phyloP scores from a whole-genome alignment of 2,113 vertebrate genomes.

The Istiophorus platypterus region DNA sequence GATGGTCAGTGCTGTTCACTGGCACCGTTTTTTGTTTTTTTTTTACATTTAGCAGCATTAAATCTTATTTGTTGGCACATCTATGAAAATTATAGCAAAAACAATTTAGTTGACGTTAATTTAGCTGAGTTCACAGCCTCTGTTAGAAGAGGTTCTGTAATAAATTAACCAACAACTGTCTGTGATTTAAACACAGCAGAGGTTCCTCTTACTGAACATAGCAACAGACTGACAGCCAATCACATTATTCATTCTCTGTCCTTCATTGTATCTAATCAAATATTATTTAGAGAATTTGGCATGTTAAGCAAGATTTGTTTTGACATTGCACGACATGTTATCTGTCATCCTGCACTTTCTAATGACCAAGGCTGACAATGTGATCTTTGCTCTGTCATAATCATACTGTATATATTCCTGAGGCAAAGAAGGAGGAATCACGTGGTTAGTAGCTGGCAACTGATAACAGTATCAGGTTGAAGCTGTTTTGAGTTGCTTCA shows the following conservation, averaged over 20 bases:
- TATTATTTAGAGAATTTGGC: slow-evolving; percentile 22
- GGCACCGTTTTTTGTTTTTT: slow-evolving; percentile 15
- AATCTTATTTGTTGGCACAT: slow-evolving; percentile 16
- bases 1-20: slow-evolving; percentile 15
- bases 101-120: slow-evolving; percentile 18
- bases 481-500: slow-evolving; percentile 17
- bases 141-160: background rate
- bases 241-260: background rate
- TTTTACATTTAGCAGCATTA: slow-evolving; percentile 7
- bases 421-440: slow-evolving; percentile 39
- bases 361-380: slow-evolving; percentile 44
- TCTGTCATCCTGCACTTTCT: slow-evolving; percentile 30
- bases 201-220: slow-evolving; percentile 11
- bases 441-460: slow-evolving; percentile 26
- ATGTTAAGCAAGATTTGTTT: slow-evolving; percentile 41
- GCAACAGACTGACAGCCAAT: background rate
- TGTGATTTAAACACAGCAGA: slow-evolving; percentile 1
- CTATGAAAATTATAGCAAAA: slow-evolving; percentile 15
- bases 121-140: background rate
- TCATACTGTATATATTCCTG: slow-evolving; percentile 27
- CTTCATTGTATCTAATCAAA: slow-evolving; percentile 21
- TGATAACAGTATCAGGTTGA: slow-evolving; percentile 36
- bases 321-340: slow-evolving; percentile 43
- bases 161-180: background rate
- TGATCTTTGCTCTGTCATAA: slow-evolving; percentile 33